Evolutionary conservation across 2,113 vertebrate genomes (phyloP).

Genomic region (Hyperopisus bebe): DNA sequence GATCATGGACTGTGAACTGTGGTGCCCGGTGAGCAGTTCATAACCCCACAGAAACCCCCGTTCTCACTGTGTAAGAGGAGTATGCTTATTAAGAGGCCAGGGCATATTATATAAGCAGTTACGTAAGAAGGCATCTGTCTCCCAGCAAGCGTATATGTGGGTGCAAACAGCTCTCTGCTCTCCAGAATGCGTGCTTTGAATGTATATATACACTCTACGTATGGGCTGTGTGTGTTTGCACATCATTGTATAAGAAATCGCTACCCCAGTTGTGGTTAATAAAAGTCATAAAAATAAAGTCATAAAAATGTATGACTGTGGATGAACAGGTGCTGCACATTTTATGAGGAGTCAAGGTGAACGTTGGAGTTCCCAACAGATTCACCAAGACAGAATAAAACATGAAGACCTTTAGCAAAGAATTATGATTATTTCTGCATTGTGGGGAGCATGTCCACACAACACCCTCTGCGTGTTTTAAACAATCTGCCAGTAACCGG

Average conservation of each 20-base stretch:
- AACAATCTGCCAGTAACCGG: neutral
- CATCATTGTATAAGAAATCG: constrained; percentile 5
- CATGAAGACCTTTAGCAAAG: constrained; percentile 10
- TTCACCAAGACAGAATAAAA: constrained; percentile 9
- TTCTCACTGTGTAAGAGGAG: constrained; percentile 43
- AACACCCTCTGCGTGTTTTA: constrained; percentile 6
- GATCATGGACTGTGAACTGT: constrained; percentile 24
- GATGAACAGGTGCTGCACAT: constrained; percentile 19
- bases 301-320: constrained; percentile 32
- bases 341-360: constrained; percentile 20
- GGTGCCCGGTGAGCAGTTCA: constrained; percentile 34
- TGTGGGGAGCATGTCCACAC: neutral
- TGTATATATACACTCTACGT: constrained; percentile 29
- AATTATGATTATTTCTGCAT: constrained; percentile 4
- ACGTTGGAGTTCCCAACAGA: constrained; percentile 4
- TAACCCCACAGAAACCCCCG: constrained; percentile 37
- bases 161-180: constrained; percentile 47
- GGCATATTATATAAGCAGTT: constrained; percentile 60
- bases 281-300: neutral
- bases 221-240: constrained; percentile 31
- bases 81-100: constrained; percentile 46
- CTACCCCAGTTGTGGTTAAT: constrained; percentile 30
- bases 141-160: constrained; percentile 52
- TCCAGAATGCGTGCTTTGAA: constrained; percentile 30
- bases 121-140: constrained; percentile 66